Evolutionary conservation across 2,113 vertebrate species (phyloP), one percentile per base, ranked within the genome.

Genomic region (Scytalopus superciliaris): DNA sequence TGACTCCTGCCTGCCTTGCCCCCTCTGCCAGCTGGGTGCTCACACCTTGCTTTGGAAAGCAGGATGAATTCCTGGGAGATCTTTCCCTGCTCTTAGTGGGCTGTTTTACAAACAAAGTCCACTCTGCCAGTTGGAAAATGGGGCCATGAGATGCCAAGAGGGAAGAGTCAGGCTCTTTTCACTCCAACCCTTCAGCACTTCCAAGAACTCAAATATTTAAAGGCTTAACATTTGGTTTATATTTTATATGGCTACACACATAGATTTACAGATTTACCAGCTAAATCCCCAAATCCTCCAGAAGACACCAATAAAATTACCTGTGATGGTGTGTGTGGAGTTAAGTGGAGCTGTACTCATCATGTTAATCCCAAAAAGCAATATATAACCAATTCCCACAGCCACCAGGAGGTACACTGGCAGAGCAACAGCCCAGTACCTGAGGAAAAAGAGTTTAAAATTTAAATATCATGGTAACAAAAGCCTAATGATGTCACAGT

Each of bases 341-440:
- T 97, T 90, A 12, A 99, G 98, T 3, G 99, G 98, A 72, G 99
- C 98, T 6, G 99, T 99, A 94, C 99, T 99, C 97, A 98, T 98
- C 98, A 99, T 98, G 91, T 99, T 99, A 40, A 99, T 91, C 57
- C 99, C 99, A 62, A 99, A 99, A 68, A 99, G 97, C 85, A 99
- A 92, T 39, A 99, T 27, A 1, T 98, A 96, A 64, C 77, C 97
- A 22, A 99, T 97, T 14, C 88, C 95, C 55, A 99, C 3, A 13
- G 97, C 89, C 28, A 99, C 99, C 80, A 99, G 97, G 35, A 99
- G 96, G 84, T 99, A 99, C 8, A 98, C 98, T 19, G 99, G 99
- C 72, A 98, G 63, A 6, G 99, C 99, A 25, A 99, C 98, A 28
- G 99, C 99, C 99, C 99, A 99, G 40, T 99, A 99, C 12, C 99